Evolutionary conservation across 1,140 invertebrate species (phyloP).

Genomic region (Heliconius himera): DNA sequence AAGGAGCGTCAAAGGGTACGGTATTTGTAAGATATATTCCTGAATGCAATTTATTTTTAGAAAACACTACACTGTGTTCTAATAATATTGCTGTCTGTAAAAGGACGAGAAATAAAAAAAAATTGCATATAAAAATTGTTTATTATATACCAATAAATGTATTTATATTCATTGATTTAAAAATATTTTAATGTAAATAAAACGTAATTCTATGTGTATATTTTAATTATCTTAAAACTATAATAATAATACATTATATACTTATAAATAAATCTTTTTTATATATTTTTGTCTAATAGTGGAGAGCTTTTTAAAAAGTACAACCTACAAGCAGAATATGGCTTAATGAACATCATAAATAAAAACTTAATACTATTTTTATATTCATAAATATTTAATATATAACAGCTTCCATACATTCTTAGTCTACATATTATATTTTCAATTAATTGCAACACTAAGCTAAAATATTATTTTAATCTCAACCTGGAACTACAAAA

Average conservation of each 20-base stretch:
- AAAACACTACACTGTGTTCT: too few relatives aligned
- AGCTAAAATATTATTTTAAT: constrained; percentile 2
- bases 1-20: too few relatives aligned
- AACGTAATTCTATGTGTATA: background rate
- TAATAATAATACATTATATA: background rate
- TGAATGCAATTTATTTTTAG: too few relatives aligned
- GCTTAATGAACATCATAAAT: background rate
- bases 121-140: background rate
- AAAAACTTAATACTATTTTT: background rate
- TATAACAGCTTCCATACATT: constrained; percentile 6
- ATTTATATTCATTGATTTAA: background rate
- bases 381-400: background rate
- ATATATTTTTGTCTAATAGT: constrained; percentile 2
- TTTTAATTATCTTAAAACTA: background rate
- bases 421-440: background rate
- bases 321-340: background rate
- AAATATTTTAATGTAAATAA: background rate
- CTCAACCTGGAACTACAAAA: constrained; percentile 1
- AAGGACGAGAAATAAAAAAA: background rate
- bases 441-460: background rate
- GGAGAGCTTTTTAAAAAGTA: background rate
- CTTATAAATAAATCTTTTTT: background rate
- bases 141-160: constrained; percentile 10
- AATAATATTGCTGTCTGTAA: background rate
- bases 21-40: too few relatives aligned